Base-by-base conservation (phyloP, 2,888 invertebrate genomes). In the Microlaimidae sp. region DNA sequence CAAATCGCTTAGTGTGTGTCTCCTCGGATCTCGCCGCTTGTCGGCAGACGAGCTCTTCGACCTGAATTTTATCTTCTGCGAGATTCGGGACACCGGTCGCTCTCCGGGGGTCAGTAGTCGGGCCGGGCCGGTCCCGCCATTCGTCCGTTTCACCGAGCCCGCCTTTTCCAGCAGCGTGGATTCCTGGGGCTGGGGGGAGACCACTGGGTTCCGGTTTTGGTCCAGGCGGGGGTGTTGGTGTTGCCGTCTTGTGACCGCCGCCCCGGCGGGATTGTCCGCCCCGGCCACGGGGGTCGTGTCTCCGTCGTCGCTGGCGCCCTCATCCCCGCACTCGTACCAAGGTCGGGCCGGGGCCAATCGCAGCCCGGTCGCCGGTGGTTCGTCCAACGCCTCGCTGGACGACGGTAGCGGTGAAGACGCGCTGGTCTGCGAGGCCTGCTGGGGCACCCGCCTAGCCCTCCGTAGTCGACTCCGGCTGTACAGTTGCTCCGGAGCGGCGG, bases 1-100 rank as follows among this genome's bases (percentile, higher is more conserved):
- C 42, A 64, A 57, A 53, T 64, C 64, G n/a, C 58, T 55, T 17
- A 63, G 54, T 13, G 64, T 64, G 53, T 64, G 63, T 29, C 64
- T 47, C 29, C 64, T 56, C 7, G 58, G 48, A 2, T 63, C 61
- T 46, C 59, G 60, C 17, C 61, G 54, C 32, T 50, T 51, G 7
- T 46, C 43, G 7, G 42, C 25, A 21, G 50, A 17, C 3, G 49
- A 7, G 28, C 42, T 3, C 2, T 4, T 3, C 7, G 51, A 58
- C n/a, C 63, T 54, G 54, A 64, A 57, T 27, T 61, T 58, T 32
- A 64, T 62, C 53, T 64, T 64, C 51, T 63, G 60, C n/a, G 55
- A 57, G 45, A 62, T 60, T 49, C 61, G 32, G 3, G 52, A 56
- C 17, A 38, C 17, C 25, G 43, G 23, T 26, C 26, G 19, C 23